Conservation (phyloP, 2,797 vertebrate species). For the Danio albolineatus region DNA sequence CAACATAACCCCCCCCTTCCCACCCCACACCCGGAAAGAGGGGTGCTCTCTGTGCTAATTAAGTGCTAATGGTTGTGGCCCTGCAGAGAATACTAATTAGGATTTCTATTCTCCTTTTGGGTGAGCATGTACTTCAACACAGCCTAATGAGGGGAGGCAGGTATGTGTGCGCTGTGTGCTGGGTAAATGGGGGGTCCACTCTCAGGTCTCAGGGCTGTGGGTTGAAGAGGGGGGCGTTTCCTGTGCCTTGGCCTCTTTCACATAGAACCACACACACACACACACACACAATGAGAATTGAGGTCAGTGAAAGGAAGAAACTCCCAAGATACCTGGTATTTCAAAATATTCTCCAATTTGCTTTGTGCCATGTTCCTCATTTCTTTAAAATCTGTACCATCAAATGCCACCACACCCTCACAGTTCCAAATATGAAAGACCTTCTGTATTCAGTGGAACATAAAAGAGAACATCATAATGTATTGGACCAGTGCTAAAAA, state of each 20-base stretch:
- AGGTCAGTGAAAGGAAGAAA: conserved; percentile 43
- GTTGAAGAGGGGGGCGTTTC: conserved; percentile 74
- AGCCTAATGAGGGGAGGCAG: conserved; percentile 83
- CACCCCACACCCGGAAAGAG: conserved; percentile 66
- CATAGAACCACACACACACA: conserved; percentile 32
- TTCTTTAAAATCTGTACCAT: background rate
- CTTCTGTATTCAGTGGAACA: background rate
- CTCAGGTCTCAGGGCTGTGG: conserved; percentile 67
- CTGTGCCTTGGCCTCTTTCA: conserved; percentile 75
- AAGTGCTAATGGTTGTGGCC: conserved; percentile 84
- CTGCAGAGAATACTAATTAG: conserved; percentile 86
- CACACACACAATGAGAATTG: conserved; percentile 50
- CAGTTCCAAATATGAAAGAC: background rate
- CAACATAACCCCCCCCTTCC: conserved; percentile 68
- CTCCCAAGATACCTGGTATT: conserved; percentile 14
- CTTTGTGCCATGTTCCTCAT: background rate
- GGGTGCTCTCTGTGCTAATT: conserved; percentile 82
- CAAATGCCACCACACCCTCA: background rate
- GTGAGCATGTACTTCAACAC: conserved; percentile 76
- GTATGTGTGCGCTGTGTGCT: conserved; percentile 78
- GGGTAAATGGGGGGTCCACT: conserved; percentile 80
- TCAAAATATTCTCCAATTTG: conserved; percentile 3
- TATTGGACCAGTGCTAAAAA: too few species aligned
- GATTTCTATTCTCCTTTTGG: conserved; percentile 75
- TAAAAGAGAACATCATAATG: background rate